Base-by-base conservation (phyloP, 2,888 invertebrate species). In the Willowsia nigromaculata region DNA sequence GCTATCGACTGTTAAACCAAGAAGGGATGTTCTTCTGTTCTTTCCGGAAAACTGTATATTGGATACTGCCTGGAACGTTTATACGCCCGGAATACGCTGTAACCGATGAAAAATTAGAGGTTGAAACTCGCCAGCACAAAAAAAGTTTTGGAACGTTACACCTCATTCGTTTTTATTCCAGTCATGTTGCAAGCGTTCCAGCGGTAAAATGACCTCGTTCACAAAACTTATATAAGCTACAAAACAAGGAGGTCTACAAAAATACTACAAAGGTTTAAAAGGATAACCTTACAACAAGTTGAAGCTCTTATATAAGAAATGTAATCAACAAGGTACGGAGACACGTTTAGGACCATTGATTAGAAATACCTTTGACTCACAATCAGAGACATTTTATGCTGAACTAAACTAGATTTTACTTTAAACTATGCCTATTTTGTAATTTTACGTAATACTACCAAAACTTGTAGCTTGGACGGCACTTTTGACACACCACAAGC, bases 1-100 rank as follows among this genome's bases (percentile, higher is more conserved):
- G 53, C 65, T 47, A 80, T 86, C 27, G 68, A 80, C 62, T 86
- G 50, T 50, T 65, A 65, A 74, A 74, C 6, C 56, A 74, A 5
- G 53, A 27, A 5, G 22, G 22, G 47, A 30, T n/a, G 30, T 62
- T 7, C 65, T 59, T 22, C 7, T 22, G 5, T 3, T 40, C 80
- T 22, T 13, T 59, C 33, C 0, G 40, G 43, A 74, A 47, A 71
- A 43, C n/a, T 68, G 43, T 11, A 43, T n/a, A 47, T 2, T 62
- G 43, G 1, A 43, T n/a, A 47, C 2, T 62, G 11, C 62, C 50
- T n/a, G 18, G 76, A 47, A 50, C 22, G 47, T 30, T 76, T 76
- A 15, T 53, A 47, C 30, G 76, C 50, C 47, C 18, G 37, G 27
- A 68, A 18, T 68, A 7, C 27, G 33, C 27, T 40, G 40, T 18